phyloP scores from a whole-genome alignment of 2,797 vertebrate species.

The Lateolabrax maculatus region DNA sequence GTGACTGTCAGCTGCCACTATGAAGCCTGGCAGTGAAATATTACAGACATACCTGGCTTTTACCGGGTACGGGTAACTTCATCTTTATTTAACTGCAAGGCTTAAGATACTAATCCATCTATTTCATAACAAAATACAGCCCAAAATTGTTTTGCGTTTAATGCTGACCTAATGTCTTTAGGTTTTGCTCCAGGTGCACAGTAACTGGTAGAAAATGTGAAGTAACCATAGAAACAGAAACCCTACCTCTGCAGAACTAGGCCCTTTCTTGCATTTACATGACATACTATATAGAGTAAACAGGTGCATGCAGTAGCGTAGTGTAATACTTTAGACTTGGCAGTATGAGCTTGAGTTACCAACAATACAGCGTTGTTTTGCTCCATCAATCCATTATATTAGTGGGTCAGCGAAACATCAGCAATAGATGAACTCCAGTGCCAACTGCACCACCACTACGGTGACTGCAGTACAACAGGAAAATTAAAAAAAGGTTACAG shows the following conservation, averaged over 20 bases:
- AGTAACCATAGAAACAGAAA: constrained; percentile 18
- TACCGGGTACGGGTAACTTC: neutral
- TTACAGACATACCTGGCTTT: too few relatives aligned
- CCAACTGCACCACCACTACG: neutral
- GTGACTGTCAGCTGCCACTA: too few relatives aligned
- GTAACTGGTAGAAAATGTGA: constrained; percentile 4
- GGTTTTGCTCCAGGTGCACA: constrained; percentile 8
- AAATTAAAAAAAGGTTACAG: neutral
- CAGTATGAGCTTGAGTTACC: neutral
- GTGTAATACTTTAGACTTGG: neutral
- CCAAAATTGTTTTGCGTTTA: neutral
- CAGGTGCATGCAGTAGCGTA: neutral
- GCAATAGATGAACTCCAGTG: neutral
- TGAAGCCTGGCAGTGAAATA: too few relatives aligned
- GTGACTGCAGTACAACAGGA: neutral
- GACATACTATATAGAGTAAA: neutral
- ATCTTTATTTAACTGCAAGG: neutral
- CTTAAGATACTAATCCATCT: neutral
- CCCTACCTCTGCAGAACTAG: neutral
- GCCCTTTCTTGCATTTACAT: neutral
- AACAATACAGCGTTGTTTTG: neutral
- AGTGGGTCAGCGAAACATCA: neutral
- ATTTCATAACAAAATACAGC: neutral
- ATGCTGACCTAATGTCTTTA: neutral
- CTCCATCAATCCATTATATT: too few relatives aligned